Evolutionary conservation across 92 coral and sea anemone species (phyloP).

Genomic region (Epizoanthus ramosus): DNA sequence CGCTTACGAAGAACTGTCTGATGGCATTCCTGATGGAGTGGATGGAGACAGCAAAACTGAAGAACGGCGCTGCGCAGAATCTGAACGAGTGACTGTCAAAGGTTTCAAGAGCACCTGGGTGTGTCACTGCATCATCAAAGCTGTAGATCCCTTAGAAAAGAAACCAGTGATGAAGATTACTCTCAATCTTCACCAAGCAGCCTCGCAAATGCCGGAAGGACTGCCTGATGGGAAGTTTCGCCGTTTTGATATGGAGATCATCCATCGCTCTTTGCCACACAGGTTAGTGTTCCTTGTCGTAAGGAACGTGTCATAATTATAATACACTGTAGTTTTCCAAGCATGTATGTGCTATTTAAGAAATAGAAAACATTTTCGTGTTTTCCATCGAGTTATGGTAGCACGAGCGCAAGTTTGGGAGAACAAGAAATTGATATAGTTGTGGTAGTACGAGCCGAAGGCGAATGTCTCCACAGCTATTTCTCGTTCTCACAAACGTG

Average conservation of each 20-base stretch:
- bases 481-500: too few relatives aligned
- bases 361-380: too few relatives aligned
- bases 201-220: slow-evolving; percentile 17
- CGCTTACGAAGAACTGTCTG: slow-evolving; percentile 27
- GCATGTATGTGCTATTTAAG: too few relatives aligned
- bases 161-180: background rate
- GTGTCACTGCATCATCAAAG: slow-evolving; percentile 19
- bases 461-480: too few relatives aligned
- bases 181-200: slow-evolving; percentile 40
- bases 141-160: background rate
- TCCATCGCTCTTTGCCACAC: slow-evolving; percentile 24
- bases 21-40: background rate
- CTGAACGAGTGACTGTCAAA: background rate
- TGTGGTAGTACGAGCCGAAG: too few relatives aligned
- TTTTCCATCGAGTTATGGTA: too few relatives aligned
- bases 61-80: background rate
- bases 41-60: background rate
- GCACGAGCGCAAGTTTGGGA: too few relatives aligned
- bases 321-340: too few relatives aligned
- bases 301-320: too few relatives aligned
- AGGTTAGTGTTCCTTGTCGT: slow-evolving; percentile 4
- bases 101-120: slow-evolving; percentile 5
- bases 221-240: slow-evolving; percentile 22
- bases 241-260: slow-evolving; percentile 17
- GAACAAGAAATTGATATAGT: too few relatives aligned